A percentile compares a stretch with the other conserved stretches of the same genome.
Evolutionary conservation across 2,113 vertebrate genomes (phyloP).

Genomic region (Sinocyclocheilus maitianheensis): DNA sequence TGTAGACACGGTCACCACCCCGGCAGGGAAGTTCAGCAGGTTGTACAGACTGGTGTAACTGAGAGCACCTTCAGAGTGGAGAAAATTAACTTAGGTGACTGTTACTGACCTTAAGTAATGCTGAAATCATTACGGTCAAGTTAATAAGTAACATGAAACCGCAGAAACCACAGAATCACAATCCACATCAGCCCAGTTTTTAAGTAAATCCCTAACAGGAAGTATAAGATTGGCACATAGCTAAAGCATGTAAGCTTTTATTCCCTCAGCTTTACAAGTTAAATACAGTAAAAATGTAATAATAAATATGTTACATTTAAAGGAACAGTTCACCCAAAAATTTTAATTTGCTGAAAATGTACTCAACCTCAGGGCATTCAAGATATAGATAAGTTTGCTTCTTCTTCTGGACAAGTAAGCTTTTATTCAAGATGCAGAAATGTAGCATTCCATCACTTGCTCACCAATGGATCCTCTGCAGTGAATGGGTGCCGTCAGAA

Average conservation of each 20-base stretch:
- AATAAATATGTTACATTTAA: no score
- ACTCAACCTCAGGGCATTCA: no score
- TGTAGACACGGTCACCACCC: conserved; percentile 82
- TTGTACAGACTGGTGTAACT: conserved; percentile 82
- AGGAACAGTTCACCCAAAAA: no score
- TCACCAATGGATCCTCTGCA: no score
- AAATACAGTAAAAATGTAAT: no score
- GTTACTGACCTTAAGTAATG: background rate
- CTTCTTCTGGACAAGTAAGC: no score
- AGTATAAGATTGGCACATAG: background rate
- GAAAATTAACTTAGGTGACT: background rate
- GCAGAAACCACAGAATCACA: background rate
- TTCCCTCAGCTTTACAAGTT: background rate
- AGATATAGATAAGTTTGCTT: no score
- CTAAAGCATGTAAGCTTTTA: background rate
- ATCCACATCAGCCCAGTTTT: background rate
- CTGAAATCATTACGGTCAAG: background rate
- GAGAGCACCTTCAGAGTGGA: conserved; percentile 65
- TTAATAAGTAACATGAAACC: background rate
- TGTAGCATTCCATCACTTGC: no score
- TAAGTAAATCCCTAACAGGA: background rate
- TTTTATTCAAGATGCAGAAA: no score
- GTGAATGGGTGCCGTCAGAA: background rate
- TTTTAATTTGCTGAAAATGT: no score
- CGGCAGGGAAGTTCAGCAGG: conserved; percentile 82